A percentile compares a stretch with the other conserved stretches of the same genome.
phyloP scores from a whole-genome alignment of 2,888 invertebrate species.

The Cyclophora punctaria region DNA sequence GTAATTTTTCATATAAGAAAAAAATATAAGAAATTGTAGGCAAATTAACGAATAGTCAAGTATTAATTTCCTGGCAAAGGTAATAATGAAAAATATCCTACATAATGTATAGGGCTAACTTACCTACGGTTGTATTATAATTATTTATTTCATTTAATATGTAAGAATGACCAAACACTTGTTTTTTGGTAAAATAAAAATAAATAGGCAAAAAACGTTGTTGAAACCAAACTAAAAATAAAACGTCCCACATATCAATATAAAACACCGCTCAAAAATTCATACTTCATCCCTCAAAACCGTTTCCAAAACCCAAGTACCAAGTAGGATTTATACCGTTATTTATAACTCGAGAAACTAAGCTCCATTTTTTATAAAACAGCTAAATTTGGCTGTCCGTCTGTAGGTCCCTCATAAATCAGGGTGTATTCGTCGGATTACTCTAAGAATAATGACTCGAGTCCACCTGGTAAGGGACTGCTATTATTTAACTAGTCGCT shows the following conservation, averaged over 20 bases:
- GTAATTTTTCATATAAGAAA: no score
- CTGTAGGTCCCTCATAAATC: conserved; percentile 63
- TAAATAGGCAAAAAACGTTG: not conserved
- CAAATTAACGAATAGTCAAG: no score
- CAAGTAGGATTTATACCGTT: conserved; percentile 51
- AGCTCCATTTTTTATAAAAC: conserved; percentile 71
- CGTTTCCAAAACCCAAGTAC: not conserved
- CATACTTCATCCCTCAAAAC: conserved; percentile 31
- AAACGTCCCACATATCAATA: conserved; percentile 1
- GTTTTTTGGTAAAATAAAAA: no score
- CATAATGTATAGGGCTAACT: no score
- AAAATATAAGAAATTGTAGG: no score
- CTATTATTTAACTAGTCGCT: conserved; percentile 60
- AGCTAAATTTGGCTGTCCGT: conserved; percentile 69
- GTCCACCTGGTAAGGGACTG: conserved; percentile 70
- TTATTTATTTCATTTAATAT: no score
- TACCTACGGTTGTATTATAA: no score
- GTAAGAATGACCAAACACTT: no score
- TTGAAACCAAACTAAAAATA: not conserved
- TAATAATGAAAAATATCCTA: no score
- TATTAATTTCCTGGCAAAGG: no score
- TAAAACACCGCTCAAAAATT: conserved; percentile 21
- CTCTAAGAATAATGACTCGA: conserved; percentile 69
- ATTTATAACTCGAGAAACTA: conserved; percentile 64
- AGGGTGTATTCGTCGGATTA: conserved; percentile 70